Percentiles rank a stretch among this genome's conserved stretches.
Conservation (phyloP, 2,797 vertebrate genomes). For the Salmo trutta region DNA sequence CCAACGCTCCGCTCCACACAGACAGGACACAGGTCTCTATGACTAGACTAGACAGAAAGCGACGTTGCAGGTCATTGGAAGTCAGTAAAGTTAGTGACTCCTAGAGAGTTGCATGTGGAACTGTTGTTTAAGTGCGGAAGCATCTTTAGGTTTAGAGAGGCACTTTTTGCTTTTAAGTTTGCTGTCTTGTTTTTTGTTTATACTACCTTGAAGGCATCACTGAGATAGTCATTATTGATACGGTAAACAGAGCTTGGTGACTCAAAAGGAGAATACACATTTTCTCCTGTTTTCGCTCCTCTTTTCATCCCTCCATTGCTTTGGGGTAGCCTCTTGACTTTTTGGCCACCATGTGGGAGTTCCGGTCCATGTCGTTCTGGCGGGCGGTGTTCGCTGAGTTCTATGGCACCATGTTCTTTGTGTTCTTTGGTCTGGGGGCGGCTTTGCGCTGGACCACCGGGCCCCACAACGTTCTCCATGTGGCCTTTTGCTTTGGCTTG, state of each 20-base stretch:
- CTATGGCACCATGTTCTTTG: conserved; percentile 93
- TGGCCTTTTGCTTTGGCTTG: conserved; percentile 91
- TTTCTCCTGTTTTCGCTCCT: conserved; percentile 40
- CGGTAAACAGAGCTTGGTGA: conserved; percentile 9
- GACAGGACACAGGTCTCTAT: conserved; percentile 64
- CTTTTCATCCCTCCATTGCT: conserved; percentile 59
- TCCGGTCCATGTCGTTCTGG: conserved; percentile 94
- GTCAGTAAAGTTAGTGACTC: conserved; percentile 28
- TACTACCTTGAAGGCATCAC: conserved; percentile 16
- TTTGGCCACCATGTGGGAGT: conserved; percentile 89
- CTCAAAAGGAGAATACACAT: conserved; percentile 38
- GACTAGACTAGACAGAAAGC: conserved; percentile 59
- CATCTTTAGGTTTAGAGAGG: conserved; percentile 58
- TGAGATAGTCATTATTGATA: conserved; percentile 25
- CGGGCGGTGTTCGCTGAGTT: conserved; percentile 94
- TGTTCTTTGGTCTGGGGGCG: conserved; percentile 91
- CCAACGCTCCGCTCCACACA: conserved; percentile 62
- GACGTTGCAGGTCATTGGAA: conserved; percentile 47
- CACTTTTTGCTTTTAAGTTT: conserved; percentile 46
- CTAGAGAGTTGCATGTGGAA: conserved; percentile 47
- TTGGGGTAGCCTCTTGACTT: conserved; percentile 47
- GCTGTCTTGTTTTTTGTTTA: conserved; percentile 36
- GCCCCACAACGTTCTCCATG: conserved; percentile 83
- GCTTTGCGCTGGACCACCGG: conserved; percentile 89
- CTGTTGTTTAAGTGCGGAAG: conserved; percentile 49